Conservation (phyloP, 2,113 vertebrate species). For the Psilopsiagon aurifrons region DNA sequence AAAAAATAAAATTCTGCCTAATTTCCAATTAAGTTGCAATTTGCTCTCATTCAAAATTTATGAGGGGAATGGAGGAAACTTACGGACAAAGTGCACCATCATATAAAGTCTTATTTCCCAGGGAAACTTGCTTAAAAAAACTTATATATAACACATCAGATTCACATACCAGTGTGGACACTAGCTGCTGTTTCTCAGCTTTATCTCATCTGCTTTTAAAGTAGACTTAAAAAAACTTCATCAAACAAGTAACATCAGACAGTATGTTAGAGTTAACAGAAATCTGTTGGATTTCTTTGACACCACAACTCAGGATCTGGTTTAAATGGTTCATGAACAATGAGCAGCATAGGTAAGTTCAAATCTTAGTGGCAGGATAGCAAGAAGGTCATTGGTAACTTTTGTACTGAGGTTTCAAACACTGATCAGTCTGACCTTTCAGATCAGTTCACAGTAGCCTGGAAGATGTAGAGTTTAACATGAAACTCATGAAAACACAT, state of each 20-base stretch:
- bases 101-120: not conserved
- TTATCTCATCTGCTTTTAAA: not conserved
- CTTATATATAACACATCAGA: not conserved
- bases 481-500: not conserved
- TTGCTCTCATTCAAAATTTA: not conserved
- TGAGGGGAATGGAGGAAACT: not conserved
- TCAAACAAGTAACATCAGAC: not conserved
- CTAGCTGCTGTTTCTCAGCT: not conserved
- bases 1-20: not conserved
- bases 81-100: not conserved
- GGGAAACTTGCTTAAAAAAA: not conserved
- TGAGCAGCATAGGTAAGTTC: not conserved
- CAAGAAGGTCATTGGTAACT: not conserved
- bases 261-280: not conserved
- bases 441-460: not conserved
- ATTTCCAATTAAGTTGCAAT: not conserved
- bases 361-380: not conserved
- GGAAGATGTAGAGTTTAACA: not conserved
- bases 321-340: not conserved
- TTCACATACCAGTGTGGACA: not conserved
- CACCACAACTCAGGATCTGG: not conserved
- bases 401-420: not conserved
- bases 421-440: not conserved
- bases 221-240: not conserved
- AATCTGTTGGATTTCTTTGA: not conserved